Percentiles rank a stretch among this genome's conserved stretches.
phyloP scores from a whole-genome alignment of 2,888 invertebrate genomes.

The Cryptus viduatorius region DNA sequence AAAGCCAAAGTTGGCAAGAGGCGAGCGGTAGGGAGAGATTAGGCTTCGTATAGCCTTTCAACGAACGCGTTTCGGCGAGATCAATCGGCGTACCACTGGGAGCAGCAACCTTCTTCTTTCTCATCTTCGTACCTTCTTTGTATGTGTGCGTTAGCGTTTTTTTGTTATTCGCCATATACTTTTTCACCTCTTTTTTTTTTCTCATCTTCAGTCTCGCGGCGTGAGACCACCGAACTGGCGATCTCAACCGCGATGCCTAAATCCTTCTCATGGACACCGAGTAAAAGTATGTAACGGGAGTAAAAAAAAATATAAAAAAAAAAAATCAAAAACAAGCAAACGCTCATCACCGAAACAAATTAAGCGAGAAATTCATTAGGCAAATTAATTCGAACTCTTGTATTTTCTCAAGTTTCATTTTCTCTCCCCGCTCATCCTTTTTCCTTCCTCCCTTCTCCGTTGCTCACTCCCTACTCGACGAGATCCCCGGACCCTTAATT shows the following conservation, averaged over 20 bases:
- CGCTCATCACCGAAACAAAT: background rate
- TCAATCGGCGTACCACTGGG: constrained; percentile 67
- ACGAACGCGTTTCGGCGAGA: constrained; percentile 71
- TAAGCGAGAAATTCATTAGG: constrained; percentile 31
- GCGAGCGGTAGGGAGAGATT: constrained; percentile 24
- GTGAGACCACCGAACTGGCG: constrained; percentile 31
- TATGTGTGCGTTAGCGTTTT: constrained; percentile 5
- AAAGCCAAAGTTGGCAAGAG: constrained; percentile 40
- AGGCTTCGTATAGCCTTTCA: constrained; percentile 53
- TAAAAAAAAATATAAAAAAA: background rate
- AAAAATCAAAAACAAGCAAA: background rate
- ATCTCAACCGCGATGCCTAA: constrained; percentile 10
- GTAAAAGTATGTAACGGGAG: background rate
- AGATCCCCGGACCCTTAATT: constrained; percentile 12
- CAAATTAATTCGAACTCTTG: constrained; percentile 26
- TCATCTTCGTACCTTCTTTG: constrained; percentile 18
- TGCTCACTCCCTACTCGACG: background rate
- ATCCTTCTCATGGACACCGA: background rate
- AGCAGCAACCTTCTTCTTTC: constrained; percentile 38
- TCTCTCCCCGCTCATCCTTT: background rate
- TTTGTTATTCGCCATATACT: constrained; percentile 31
- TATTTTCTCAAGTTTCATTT: constrained; percentile 16
- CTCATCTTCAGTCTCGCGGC: constrained; percentile 13
- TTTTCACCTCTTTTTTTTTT: constrained; percentile 47
- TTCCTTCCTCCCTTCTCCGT: background rate